Evolutionary conservation across 2,113 vertebrate species (phyloP).

Genomic region (Galbula dea): DNA sequence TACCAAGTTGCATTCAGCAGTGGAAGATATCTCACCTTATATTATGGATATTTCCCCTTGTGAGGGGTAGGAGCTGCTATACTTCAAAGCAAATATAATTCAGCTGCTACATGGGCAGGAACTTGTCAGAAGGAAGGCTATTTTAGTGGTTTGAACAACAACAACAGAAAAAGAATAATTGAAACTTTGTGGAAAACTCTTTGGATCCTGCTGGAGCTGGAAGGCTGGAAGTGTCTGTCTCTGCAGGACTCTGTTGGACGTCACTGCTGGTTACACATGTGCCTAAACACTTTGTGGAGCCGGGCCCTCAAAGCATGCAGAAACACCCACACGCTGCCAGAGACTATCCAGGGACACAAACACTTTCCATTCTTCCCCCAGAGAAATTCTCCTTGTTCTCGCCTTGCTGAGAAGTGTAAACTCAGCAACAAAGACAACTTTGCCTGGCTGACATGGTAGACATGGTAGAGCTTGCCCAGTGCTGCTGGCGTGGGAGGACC

Average conservation of each 20-base stretch:
- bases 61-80: not conserved
- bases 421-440: not conserved
- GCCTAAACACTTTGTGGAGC: conserved; percentile 13
- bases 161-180: not conserved
- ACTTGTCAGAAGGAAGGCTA: not conserved
- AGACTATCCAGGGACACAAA: conserved; percentile 17
- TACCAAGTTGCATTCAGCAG: not conserved
- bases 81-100: not conserved
- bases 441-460: not conserved
- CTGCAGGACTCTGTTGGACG: not conserved
- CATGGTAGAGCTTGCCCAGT: not conserved
- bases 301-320: not conserved
- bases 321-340: not conserved
- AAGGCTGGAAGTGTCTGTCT: conserved; percentile 4
- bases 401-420: not conserved
- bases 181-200: not conserved
- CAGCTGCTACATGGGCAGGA: not conserved
- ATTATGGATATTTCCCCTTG: not conserved
- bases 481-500: not conserved
- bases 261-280: conserved; percentile 24
- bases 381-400: not conserved
- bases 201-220: conserved; percentile 1
- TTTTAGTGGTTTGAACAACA: not conserved
- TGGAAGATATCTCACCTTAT: not conserved
- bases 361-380: not conserved